Evolutionary conservation across 2,113 vertebrate species (phyloP).

Genomic region (Motacilla tschutschensis): DNA sequence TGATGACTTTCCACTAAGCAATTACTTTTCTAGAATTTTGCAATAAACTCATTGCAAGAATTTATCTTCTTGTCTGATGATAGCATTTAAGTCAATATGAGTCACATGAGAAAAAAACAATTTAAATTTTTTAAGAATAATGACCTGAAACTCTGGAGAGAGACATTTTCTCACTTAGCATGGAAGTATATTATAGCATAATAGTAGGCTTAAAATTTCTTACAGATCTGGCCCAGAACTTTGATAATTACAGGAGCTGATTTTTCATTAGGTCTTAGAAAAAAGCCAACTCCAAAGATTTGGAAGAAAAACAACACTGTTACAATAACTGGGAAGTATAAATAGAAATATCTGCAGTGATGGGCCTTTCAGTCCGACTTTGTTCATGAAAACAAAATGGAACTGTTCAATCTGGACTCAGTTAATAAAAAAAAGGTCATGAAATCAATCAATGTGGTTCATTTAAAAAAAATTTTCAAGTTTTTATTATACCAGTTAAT

Average conservation of each 20-base stretch:
- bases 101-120: not conserved
- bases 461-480: not conserved
- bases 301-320: not conserved
- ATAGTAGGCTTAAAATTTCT: not conserved
- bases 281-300: not conserved
- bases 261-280: not conserved
- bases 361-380: not conserved
- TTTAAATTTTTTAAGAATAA: not conserved
- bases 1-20: not conserved
- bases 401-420: not conserved
- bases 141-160: not conserved
- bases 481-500: not conserved
- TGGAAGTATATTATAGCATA: not conserved
- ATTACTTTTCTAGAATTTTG: not conserved
- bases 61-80: not conserved
- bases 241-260: not conserved
- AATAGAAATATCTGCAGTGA: not conserved
- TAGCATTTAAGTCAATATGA: not conserved
- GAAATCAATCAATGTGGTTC: not conserved
- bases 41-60: not conserved
- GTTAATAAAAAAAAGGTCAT: not conserved
- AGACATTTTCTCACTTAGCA: not conserved
- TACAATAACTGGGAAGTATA: not conserved
- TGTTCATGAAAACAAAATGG: not conserved
- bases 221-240: not conserved